phyloP scores from a whole-genome alignment of 2,888 invertebrate species.

The Lapara coniferarum region DNA sequence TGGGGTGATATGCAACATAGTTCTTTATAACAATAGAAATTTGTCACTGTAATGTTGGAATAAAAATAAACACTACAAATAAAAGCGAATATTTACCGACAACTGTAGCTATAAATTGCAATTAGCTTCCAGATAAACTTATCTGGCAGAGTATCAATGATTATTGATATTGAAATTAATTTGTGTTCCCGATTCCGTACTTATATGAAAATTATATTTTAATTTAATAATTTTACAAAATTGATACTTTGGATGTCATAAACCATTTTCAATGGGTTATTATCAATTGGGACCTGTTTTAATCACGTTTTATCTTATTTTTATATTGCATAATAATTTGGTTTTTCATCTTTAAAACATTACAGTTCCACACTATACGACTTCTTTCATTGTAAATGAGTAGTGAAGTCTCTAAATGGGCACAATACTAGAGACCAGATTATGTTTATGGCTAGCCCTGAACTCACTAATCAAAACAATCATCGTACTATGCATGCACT shows the following conservation, averaged over 20 bases:
- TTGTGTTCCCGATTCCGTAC: slow-evolving; percentile 35
- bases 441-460: too few relatives aligned
- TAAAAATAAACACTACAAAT: background rate
- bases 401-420: too few relatives aligned
- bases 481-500: too few relatives aligned
- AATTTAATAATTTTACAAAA: background rate
- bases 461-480: too few relatives aligned
- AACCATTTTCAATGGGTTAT: background rate
- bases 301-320: background rate
- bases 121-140: slow-evolving; percentile 63
- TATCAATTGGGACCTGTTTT: background rate
- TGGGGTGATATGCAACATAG: too few relatives aligned
- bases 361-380: too few relatives aligned
- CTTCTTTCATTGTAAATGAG: too few relatives aligned
- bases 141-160: slow-evolving; percentile 48
- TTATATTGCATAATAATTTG: background rate
- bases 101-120: slow-evolving; percentile 57
- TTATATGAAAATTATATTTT: slow-evolving; percentile 1
- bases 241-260: background rate
- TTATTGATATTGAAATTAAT: slow-evolving; percentile 56
- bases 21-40: too few relatives aligned
- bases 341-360: too few relatives aligned
- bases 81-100: background rate
- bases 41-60: background rate
- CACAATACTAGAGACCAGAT: too few relatives aligned